Evolutionary conservation across 2,113 vertebrate genomes (phyloP), one percentile per base, ranked within the genome.

Genomic region (Festucalex cinctus): DNA sequence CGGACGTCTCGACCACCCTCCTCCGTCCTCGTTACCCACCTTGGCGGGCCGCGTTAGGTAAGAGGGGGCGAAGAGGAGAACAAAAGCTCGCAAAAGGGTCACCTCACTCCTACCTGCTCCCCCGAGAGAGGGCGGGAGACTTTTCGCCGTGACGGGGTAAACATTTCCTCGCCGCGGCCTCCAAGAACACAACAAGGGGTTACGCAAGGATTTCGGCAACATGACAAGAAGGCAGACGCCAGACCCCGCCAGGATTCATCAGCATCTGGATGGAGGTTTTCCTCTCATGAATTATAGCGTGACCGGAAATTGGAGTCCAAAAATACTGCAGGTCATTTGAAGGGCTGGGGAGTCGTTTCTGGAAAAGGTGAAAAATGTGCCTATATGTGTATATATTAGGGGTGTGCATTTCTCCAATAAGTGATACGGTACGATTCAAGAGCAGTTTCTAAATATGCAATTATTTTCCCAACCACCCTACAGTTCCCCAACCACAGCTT

Each of bases 401-500:
- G n/a, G n/a, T n/a, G 28, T 32, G 28, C 28, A 32, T 32, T 32
- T 32, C 28, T 32, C 2, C 28, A 32, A 4, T 2, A 32, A 32
- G 2, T 32, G 28, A 32, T 32, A 32, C 28, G 4, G 4, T 32
- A 2, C 28, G 2, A 2, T 32, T 32, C 28, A 32, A 32, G 28
- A 32, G 8, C 39, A 41, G 39, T 41, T 41, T 41, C 43, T 41
- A 41, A 41, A n/a, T n/a, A n/a, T n/a, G n/a, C n/a, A n/a, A n/a
- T n/a, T n/a, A n/a, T n/a, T n/a, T n/a, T n/a, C n/a, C n/a, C n/a
- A n/a, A n/a, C n/a, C n/a, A n/a, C n/a, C 69, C 53, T 5, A 24
- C 91, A 97, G 95, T 92, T 90, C 85, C 92, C 91, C 66, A 19
- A 12, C 54, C 84, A 71, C 20, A 88, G 70, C 35, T 32, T 94